These are phyloP conservation scores for Drosophila ficusphila DNA, from an alignment of 1,140 invertebrate species.

Conservation along the genomic window DNA sequence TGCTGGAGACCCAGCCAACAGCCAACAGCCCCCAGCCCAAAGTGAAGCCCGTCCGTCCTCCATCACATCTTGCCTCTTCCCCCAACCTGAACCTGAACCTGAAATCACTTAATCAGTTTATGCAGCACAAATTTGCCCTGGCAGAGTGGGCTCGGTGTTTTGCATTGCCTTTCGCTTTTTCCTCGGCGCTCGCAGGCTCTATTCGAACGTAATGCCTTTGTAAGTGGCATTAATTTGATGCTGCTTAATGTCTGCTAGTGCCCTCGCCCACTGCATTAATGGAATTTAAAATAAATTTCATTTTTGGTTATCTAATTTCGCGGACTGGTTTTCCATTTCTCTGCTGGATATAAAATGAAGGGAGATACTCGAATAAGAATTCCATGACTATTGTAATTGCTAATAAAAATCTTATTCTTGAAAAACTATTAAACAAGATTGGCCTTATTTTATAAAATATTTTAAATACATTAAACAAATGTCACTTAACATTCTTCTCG, in stretches of 20 bases:
- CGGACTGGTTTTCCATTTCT: not conserved
- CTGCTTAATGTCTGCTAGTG: not conserved
- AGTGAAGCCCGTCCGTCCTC: no score
- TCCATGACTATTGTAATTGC: no score
- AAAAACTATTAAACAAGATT: no score
- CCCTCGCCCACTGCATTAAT: not conserved
- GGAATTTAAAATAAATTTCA: not conserved
- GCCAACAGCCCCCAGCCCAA: not conserved
- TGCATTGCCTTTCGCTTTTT: constrained; percentile 13
- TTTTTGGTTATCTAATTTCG: not conserved
- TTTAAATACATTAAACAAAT: no score
- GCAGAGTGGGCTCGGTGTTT: constrained; percentile 7
- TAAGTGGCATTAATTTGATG: constrained; percentile 63
- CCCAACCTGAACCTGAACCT: constrained; percentile 21
- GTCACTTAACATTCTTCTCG: no score
- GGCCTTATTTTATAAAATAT: no score
- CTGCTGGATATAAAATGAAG: no score
- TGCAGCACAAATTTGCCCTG: constrained; percentile 32
- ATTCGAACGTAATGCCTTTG: constrained; percentile 57
- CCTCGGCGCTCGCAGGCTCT: constrained; percentile 27
- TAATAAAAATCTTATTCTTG: no score
- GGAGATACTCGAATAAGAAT: no score
- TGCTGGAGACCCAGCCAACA: not conserved
- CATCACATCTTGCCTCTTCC: no score
- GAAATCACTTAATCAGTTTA: constrained; percentile 72